These are phyloP conservation scores for Scytalopus superciliaris DNA, from an alignment of 2,113 vertebrate genomes.

Conservation along the genomic window DNA sequence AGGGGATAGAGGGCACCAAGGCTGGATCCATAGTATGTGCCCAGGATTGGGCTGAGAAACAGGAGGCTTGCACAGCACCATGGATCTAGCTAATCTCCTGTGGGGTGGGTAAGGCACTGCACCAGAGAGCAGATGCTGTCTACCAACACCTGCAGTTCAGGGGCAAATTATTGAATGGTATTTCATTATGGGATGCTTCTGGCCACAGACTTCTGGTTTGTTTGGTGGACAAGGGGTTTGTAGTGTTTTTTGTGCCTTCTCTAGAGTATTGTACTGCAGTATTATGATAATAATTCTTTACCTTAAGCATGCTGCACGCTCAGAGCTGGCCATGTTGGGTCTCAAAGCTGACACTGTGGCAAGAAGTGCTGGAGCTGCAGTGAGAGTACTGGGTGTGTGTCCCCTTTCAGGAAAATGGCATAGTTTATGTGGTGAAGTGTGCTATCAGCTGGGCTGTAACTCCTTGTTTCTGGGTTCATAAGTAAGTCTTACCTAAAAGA, in stretches of 20 bases:
- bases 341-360: not conserved
- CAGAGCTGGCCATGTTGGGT: not conserved
- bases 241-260: not conserved
- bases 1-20: not conserved
- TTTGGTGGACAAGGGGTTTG: not conserved
- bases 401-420: not conserved
- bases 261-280: not conserved
- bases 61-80: not conserved
- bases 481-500: not conserved
- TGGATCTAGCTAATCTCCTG: no score
- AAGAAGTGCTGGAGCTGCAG: not conserved
- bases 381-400: not conserved
- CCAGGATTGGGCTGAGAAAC: not conserved
- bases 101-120: no score
- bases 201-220: no score
- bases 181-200: not conserved
- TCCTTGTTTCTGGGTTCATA: not conserved
- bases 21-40: accelerated
- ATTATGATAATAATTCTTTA: not conserved
- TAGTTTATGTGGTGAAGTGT: accelerated
- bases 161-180: not conserved
- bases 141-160: not conserved
- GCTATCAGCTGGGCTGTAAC: not conserved
- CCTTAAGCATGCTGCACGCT: accelerated
- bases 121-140: not conserved